Base-by-base conservation (phyloP, 2,888 invertebrate genomes). In the Leucophenga maculata region DNA sequence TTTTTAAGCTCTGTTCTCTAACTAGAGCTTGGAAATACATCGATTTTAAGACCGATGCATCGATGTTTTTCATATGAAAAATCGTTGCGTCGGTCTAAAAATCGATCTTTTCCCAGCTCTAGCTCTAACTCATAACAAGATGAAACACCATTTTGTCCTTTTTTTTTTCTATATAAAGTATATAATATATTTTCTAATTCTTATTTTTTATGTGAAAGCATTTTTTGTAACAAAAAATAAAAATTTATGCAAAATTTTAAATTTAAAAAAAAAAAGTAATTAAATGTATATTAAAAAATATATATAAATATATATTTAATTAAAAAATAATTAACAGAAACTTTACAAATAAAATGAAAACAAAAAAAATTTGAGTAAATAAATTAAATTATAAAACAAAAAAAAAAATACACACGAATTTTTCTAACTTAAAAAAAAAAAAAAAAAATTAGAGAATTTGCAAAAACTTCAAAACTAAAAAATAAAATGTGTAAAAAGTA, bases 271-370 rank as follows among this genome's bases (percentile, higher is more conserved):
- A 18, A 62, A 62, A 62, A 46, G 8, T 32, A 32, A 32, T 6
- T 18, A 62, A 44, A 62, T 9, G 9, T 46, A 46, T n/a, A n/a
- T n/a, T n/a, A n/a, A n/a, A n/a, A 39, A 32, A 16, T 60, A 22
- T n/a, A 20, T 20, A 64, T 16, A 64, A 31, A 32, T 46, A 46
- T 46, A 32, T 32, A 59, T n/a, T 60, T 60, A 60, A 60, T 1
- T 18, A 16, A 60, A 26, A 18, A 69, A 67, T 68, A 89, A 90
- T 90, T 89, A 90, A 90, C 90, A 90, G 90, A 72, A 77, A 75
- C 78, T 91, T 90, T 78, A 77, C 75, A 77, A 18, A 65, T 74
- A 67, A 26, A 26, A 72, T 76, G 72, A 72, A 74, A 72, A 73
- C 71, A 75, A 70, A 72, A 74, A 74, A 69, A 60, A 74, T n/a